phyloP scores from a whole-genome alignment of 1,140 invertebrate species.

The Drosophila virilis region DNA sequence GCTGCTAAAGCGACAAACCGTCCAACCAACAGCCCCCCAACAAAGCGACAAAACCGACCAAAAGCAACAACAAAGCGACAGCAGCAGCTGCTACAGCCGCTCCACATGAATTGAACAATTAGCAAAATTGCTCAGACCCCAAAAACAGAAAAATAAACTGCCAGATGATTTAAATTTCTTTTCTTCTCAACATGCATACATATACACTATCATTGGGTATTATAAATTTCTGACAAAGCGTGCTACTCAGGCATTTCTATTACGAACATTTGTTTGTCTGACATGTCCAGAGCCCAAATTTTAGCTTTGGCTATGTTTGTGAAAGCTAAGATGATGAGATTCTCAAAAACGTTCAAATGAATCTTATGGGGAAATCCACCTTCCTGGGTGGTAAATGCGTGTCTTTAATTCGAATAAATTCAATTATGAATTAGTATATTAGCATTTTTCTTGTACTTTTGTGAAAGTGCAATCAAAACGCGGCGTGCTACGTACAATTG shows the following conservation, averaged over 20 bases:
- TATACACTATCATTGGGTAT: not conserved
- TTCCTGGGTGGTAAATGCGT: too few species aligned
- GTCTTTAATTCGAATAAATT: not conserved
- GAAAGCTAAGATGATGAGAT: too few species aligned
- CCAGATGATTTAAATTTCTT: conserved; percentile 56
- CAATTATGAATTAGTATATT: not conserved
- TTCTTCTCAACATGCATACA: not conserved
- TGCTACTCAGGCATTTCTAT: not conserved
- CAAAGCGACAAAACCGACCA: conserved; percentile 18
- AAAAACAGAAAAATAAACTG: conserved; percentile 32
- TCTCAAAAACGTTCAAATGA: too few species aligned
- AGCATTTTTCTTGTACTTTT: too few species aligned
- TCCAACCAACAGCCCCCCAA: not conserved
- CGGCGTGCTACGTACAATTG: not conserved
- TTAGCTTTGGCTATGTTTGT: too few species aligned
- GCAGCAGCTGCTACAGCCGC: conserved; percentile 51
- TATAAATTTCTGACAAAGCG: not conserved
- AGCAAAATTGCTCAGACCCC: conserved; percentile 46
- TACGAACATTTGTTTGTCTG: too few species aligned
- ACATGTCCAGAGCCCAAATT: too few species aligned
- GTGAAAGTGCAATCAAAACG: not conserved
- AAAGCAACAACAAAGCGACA: conserved; percentile 4
- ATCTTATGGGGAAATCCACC: too few species aligned
- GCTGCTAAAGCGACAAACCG: conserved; percentile 37
- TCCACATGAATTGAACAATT: conserved; percentile 74